These are phyloP conservation scores for Campoletis raptor DNA, from an alignment of 2,888 invertebrate genomes.

Conservation along the genomic window DNA sequence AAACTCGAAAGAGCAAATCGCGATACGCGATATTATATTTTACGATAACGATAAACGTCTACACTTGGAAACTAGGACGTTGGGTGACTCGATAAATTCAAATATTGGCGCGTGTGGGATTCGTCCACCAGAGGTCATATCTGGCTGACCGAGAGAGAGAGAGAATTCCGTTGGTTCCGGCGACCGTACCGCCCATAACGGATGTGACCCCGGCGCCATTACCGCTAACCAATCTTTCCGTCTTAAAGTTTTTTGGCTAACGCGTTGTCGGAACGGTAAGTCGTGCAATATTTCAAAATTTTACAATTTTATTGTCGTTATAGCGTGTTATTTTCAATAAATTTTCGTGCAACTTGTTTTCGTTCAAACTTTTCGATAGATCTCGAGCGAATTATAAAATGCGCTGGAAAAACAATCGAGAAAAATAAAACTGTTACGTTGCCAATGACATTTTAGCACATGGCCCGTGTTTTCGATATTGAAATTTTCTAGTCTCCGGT, in stretches of 20 bases:
- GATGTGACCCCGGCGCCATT: background rate
- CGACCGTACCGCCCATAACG: background rate
- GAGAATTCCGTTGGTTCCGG: background rate
- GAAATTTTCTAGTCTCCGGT: conserved; percentile 69
- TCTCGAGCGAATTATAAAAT: conserved; percentile 42
- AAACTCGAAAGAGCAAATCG: too few species aligned
- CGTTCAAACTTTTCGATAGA: background rate
- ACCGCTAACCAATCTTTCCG: background rate
- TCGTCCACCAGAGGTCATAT: too few species aligned
- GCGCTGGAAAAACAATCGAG: conserved; percentile 53
- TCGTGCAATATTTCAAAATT: conserved; percentile 62
- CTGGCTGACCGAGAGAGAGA: too few species aligned
- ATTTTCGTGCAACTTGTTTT: background rate
- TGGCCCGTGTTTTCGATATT: conserved; percentile 67
- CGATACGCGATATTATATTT: too few species aligned
- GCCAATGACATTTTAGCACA: conserved; percentile 69
- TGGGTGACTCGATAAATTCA: too few species aligned
- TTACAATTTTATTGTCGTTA: background rate
- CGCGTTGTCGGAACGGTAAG: conserved; percentile 20
- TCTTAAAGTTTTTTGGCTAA: conserved; percentile 16
- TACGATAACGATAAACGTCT: too few species aligned
- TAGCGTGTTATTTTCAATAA: background rate
- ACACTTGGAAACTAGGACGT: too few species aligned
- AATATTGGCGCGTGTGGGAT: too few species aligned
- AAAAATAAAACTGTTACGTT: conserved; percentile 67